phyloP scores from a whole-genome alignment of 1,140 invertebrate genomes.

The Bradysia coprophila region DNA sequence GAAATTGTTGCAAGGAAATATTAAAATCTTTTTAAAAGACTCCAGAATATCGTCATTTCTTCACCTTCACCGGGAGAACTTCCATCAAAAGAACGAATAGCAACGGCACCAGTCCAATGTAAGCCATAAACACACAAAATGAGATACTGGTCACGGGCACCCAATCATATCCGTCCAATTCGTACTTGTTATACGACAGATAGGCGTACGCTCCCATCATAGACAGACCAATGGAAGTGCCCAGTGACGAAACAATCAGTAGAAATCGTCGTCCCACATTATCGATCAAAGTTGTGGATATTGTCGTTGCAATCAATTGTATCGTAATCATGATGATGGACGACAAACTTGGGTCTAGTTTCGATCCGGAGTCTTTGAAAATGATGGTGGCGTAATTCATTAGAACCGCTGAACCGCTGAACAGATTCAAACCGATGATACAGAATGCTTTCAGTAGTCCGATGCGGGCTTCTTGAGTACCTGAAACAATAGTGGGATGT shows the following conservation, averaged over 20 bases:
- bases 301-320: constrained; percentile 15
- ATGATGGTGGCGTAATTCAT: constrained; percentile 29
- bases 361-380: constrained; percentile 38
- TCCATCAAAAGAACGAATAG: constrained; percentile 16
- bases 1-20: too few relatives aligned
- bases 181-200: constrained; percentile 4
- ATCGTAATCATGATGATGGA: constrained; percentile 51
- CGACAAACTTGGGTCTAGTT: constrained; percentile 33
- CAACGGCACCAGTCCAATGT: constrained; percentile 14
- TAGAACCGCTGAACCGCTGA: not conserved
- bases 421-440: not conserved
- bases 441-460: not conserved
- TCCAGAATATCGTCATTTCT: too few relatives aligned
- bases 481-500: not conserved
- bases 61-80: constrained; percentile 17
- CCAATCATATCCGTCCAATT: constrained; percentile 12
- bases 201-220: constrained; percentile 15
- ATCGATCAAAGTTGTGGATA: constrained; percentile 18
- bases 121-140: constrained; percentile 13
- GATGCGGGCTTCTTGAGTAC: not conserved
- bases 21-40: too few relatives aligned
- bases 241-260: constrained; percentile 18
- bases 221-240: constrained; percentile 12
- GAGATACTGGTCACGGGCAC: constrained; percentile 15
- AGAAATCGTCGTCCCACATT: constrained; percentile 16